Base-by-base conservation (phyloP, 2,797 vertebrate species). In the Eutrigla gurnardus region DNA sequence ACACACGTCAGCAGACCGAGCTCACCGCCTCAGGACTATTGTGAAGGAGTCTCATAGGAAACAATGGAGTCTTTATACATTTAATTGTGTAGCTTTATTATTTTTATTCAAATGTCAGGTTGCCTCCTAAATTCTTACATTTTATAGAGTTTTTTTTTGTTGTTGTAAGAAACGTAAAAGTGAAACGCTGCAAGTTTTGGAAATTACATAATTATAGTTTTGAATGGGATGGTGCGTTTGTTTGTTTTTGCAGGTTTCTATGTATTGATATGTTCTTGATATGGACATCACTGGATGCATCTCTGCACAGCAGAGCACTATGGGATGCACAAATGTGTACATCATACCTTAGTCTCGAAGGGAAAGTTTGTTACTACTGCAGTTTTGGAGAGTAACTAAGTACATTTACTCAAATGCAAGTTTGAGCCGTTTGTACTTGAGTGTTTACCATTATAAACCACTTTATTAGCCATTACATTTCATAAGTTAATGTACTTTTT, bases 1-100 rank as follows among this genome's bases (percentile, higher is more conserved):
- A 83, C 73, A 63, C 61, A 79, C 40, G n/a, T 84, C 72, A 87
- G 76, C 12, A 61, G 63, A 67, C 65, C 8, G 80, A 82, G 71
- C 59, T 73, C 50, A 18, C 17, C 61, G 35, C 65, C 39, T 67
- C 64, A 35, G 63, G 59, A 55, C 68, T 62, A 61, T 39, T 69
- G 65, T 58, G 39, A 70, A 33, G 52, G 65, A 61, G 53, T 58
- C 32, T 71, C 59, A 69, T 7, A 13, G 76, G 43, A 69, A 76
- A 78, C 6, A 42, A 57, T 37, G 14, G 57, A 40, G 57, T 77
- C 54, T 61, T 12, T 54, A 7, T 57, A 37, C 25, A 47, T 45
- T 52, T 60, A 37, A 50, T 14, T 35, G 46, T 70, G 25, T 9
- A 43, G 14, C 33, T 67, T 39, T 50, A 12, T 37, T 36, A 47